These are phyloP conservation scores for Catocala fraxini DNA, from an alignment of 2,888 invertebrate genomes.

Conservation along the genomic window DNA sequence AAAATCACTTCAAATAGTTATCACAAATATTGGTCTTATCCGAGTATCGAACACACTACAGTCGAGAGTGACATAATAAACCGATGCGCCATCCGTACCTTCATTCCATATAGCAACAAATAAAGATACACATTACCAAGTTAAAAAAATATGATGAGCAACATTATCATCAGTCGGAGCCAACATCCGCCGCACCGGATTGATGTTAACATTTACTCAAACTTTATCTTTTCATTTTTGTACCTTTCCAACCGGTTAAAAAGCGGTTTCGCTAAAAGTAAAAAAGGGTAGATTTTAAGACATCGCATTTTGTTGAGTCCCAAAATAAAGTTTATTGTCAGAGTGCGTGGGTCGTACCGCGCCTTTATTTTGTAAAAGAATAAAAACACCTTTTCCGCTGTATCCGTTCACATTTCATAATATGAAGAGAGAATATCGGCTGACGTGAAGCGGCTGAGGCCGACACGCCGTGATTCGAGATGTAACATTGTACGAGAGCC, in stretches of 20 bases:
- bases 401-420: slow-evolving; percentile 43
- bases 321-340: slow-evolving; percentile 82
- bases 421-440: slow-evolving; percentile 22
- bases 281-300: slow-evolving; percentile 66
- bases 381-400: slow-evolving; percentile 27
- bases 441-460: slow-evolving; percentile 3
- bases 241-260: slow-evolving; percentile 67
- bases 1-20: no score
- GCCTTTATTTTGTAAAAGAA: slow-evolving; percentile 53
- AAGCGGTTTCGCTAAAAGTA: slow-evolving; percentile 67
- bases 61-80: no score
- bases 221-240: slow-evolving; percentile 64
- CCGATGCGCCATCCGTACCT: no score
- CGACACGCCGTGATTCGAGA: slow-evolving; percentile 14
- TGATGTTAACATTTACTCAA: slow-evolving; percentile 60
- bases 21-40: no score
- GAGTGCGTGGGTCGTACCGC: slow-evolving; percentile 64
- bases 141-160: slow-evolving; percentile 15
- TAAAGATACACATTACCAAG: no score
- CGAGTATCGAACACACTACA: no score
- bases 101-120: no score
- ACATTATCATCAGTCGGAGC: slow-evolving; percentile 42
- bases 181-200: slow-evolving; percentile 38
- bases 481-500: slow-evolving; percentile 42
- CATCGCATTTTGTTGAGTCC: slow-evolving; percentile 67